A percentile compares a stretch with the other conserved stretches of the same genome.
phyloP scores from a whole-genome alignment of 1,140 invertebrate species.

The Agrilus planipennis region DNA sequence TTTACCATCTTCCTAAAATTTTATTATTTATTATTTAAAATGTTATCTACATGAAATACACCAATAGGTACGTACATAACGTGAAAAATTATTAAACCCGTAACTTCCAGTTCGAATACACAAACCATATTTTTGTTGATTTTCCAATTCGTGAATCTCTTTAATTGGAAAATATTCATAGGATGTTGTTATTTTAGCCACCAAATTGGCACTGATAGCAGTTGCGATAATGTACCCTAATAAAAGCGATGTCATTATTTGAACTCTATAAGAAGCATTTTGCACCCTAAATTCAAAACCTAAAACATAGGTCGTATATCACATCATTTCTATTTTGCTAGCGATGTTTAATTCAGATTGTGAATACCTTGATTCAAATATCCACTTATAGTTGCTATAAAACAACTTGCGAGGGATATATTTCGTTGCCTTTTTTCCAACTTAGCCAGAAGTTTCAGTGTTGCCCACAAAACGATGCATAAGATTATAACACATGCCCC shows the following conservation, averaged over 20 bases:
- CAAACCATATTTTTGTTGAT: slow-evolving; percentile 17
- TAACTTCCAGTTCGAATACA: slow-evolving; percentile 26
- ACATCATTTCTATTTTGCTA: no score
- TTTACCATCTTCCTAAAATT: no score
- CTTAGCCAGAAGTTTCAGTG: no score
- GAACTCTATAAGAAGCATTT: slow-evolving; percentile 19
- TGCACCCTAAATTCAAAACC: slow-evolving; percentile 21
- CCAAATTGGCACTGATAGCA: slow-evolving; percentile 25
- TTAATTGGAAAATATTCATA: slow-evolving; percentile 18
- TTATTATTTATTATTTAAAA: no score
- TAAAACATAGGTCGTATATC: no score
- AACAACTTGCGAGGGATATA: slow-evolving; percentile 23
- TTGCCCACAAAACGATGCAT: no score
- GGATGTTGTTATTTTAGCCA: slow-evolving; percentile 21
- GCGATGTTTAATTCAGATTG: slow-evolving; percentile 4
- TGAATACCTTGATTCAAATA: slow-evolving; percentile 27
- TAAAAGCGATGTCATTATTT: slow-evolving; percentile 22
- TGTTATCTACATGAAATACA: no score
- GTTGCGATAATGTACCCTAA: slow-evolving; percentile 22
- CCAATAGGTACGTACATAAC: no score
- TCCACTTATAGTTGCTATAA: slow-evolving; percentile 20
- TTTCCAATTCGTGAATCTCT: slow-evolving; percentile 16
- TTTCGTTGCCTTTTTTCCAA: no score
- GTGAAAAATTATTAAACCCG: slow-evolving; percentile 27
- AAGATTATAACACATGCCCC: no score